These are phyloP conservation scores for Nothoprocta perdicaria DNA, from an alignment of 2,113 vertebrate species.

Conservation along the genomic window DNA sequence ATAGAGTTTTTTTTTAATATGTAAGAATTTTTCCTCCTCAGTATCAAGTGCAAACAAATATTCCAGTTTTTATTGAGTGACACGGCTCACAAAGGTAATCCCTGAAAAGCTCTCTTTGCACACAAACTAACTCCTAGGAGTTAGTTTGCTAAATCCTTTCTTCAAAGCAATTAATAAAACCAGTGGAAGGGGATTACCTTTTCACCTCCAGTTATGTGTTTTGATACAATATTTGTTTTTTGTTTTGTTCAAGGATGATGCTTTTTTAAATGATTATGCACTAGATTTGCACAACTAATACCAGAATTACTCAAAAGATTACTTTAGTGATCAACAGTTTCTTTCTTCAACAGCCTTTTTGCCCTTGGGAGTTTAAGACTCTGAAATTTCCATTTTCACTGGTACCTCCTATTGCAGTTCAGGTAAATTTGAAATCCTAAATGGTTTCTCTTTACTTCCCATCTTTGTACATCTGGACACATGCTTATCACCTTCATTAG, in stretches of 20 bases:
- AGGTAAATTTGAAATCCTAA: not conserved
- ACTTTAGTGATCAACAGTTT: not conserved
- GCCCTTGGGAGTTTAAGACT: not conserved
- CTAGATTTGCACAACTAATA: not conserved
- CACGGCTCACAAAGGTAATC: not conserved
- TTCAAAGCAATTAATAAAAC: not conserved
- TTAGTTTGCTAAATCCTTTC: not conserved
- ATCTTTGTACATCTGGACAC: not conserved
- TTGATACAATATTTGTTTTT: not conserved
- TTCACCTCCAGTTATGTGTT: not conserved
- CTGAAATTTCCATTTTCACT: not conserved
- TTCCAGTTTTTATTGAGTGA: not conserved
- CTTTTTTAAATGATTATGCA: not conserved
- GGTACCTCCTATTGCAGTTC: not conserved
- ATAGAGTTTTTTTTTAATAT: not conserved
- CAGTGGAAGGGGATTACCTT: not conserved
- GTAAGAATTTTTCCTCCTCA: not conserved
- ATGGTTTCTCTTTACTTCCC: not conserved
- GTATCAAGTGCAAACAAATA: not conserved
- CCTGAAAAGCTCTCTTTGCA: not conserved
- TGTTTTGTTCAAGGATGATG: fast-evolving
- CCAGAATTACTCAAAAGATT: not conserved
- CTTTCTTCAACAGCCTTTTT: not conserved
- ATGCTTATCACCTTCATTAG: not conserved
- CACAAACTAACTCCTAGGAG: too few species aligned